Conservation (phyloP, 2,888 invertebrate species). For the Tortrix viridana region DNA sequence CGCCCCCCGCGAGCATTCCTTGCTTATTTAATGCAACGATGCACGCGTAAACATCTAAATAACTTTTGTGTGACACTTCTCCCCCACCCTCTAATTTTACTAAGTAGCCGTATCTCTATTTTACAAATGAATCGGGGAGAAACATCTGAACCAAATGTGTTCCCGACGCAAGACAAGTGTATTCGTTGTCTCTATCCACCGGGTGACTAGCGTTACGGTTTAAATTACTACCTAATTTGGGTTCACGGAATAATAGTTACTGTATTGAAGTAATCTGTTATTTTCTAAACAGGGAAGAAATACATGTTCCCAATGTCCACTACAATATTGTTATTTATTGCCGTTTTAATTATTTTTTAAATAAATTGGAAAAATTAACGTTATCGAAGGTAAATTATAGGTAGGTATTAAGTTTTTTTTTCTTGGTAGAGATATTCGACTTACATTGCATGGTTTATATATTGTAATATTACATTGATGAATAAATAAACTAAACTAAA, state of each 20-base stretch:
- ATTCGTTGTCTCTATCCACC: constrained; percentile 29
- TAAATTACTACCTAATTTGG: constrained; percentile 30
- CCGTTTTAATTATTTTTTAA: no score
- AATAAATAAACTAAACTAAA: no score
- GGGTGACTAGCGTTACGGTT: constrained; percentile 38
- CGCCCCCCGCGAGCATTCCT: constrained; percentile 77
- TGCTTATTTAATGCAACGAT: constrained; percentile 84
- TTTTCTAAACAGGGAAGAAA: background rate
- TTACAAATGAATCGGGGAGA: constrained; percentile 75
- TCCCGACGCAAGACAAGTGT: constrained; percentile 50
- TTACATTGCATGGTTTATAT: no score
- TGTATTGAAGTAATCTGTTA: constrained; percentile 16
- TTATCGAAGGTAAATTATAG: no score
- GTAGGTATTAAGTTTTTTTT: no score
- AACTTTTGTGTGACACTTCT: constrained; percentile 82
- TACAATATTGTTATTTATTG: no score
- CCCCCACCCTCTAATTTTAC: constrained; percentile 81
- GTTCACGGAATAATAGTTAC: constrained; percentile 6
- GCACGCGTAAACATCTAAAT: constrained; percentile 84
- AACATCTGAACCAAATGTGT: constrained; percentile 70
- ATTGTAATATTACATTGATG: no score
- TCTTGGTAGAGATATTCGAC: no score
- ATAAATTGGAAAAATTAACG: no score
- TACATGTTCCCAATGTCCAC: no score
- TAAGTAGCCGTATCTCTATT: constrained; percentile 78